These are phyloP conservation scores for Choreutis nemorana DNA, from an alignment of 2,888 invertebrate genomes.

Conservation along the genomic window DNA sequence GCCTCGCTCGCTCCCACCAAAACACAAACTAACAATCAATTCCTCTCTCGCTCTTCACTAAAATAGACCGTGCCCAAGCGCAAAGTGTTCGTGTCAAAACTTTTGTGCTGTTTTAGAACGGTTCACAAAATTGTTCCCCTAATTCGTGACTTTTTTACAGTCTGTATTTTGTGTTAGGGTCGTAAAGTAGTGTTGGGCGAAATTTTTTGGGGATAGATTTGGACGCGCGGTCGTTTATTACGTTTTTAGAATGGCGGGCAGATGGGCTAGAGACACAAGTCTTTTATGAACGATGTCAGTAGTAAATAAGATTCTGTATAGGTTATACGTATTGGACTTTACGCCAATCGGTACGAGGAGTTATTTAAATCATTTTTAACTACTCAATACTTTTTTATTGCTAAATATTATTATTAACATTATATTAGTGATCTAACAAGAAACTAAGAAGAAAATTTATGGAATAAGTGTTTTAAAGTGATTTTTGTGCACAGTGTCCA, in stretches of 20 bases:
- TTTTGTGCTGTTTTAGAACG: constrained; percentile 60
- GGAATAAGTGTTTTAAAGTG: constrained; percentile 35
- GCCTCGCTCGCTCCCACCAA: constrained; percentile 37
- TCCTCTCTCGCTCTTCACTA: constrained; percentile 52
- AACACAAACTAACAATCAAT: constrained; percentile 32
- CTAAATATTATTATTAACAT: constrained; percentile 4
- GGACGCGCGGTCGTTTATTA: constrained; percentile 43
- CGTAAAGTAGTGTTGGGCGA: constrained; percentile 55
- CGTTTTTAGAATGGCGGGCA: constrained; percentile 38
- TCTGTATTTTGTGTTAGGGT: constrained; percentile 52
- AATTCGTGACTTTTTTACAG: constrained; percentile 58
- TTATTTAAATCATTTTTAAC: too few relatives aligned
- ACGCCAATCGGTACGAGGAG: too few relatives aligned
- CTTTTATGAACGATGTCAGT: constrained; percentile 63
- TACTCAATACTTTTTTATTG: neutral
- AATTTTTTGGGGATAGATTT: constrained; percentile 42
- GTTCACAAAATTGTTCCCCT: constrained; percentile 66
- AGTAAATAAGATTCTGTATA: constrained; percentile 66
- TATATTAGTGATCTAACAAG: constrained; percentile 44
- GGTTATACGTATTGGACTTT: constrained; percentile 56
- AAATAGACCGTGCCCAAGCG: constrained; percentile 67
- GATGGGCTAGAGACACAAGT: constrained; percentile 43
- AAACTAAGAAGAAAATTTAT: constrained; percentile 37
- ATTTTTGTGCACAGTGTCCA: constrained; percentile 46
- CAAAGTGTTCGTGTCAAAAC: constrained; percentile 65